Base-by-base conservation (phyloP, 2,888 invertebrate species). In the Ashinkailepas kermadecensis region DNA sequence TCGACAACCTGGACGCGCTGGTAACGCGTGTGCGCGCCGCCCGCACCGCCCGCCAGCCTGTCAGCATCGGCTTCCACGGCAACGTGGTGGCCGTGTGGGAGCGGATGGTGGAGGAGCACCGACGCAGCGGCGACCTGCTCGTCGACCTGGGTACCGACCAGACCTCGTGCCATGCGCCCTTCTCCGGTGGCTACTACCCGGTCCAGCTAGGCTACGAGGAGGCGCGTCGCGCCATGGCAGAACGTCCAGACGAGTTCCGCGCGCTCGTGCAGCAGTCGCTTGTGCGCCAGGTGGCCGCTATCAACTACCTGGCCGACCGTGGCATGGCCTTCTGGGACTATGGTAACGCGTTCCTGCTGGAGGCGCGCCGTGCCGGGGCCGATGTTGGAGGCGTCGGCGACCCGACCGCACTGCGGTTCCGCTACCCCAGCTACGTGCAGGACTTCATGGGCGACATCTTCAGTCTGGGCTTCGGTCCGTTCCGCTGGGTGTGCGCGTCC, bases 371-470 rank as follows among this genome's bases (percentile, higher is more conserved):
- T 82, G 91, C 91, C 70, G 89, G 90, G 13, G 91, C 90, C 10
- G 87, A 89, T 83, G 88, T 90, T 9, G 86, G 87, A 56, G 87
- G 86, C 25, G 85, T 86, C 80, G 86, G 86, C 64, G 78, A 79
- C 6, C n/a, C 54, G 25, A 78, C 7, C 78, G 58, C 23, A n/a
- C 81, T 81, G 57, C 82, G 80, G 65, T 84, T 84, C 82, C 87
- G 89, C 79, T 91, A 91, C 85, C 91, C 91, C 1, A 90, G 90
- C 80, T 91, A 91, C 85, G 90, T 91, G 25, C 91, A 91, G 86
- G 90, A 91, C 84, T 91, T 91, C 82, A 91, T 91, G 91, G 91
- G 91, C 2, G 91, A 91, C 85, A 90, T 91, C 70, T 91, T 91
- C 86, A 91, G 91, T 0, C 86, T 91, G 81, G 91, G 91, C n/a